Evolutionary conservation across 2,113 vertebrate species (phyloP).

Genomic region (Tauraco erythrolophus): DNA sequence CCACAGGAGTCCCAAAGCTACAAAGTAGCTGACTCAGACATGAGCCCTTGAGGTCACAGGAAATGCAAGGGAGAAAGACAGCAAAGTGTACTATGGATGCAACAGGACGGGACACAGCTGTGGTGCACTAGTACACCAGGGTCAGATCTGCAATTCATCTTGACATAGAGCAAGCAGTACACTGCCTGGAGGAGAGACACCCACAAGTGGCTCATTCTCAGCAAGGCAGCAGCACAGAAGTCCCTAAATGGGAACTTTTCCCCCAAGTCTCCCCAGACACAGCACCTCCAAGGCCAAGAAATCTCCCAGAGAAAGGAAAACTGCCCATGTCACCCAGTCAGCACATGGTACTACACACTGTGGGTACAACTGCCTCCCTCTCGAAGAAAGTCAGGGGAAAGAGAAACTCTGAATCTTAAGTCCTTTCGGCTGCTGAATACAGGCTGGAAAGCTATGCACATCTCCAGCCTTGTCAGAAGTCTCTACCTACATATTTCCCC

Average conservation of each 20-base stretch:
- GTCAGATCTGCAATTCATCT: not conserved
- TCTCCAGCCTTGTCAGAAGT: not conserved
- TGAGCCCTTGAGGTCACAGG: not conserved
- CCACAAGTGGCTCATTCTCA: not conserved
- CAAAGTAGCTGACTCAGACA: not conserved
- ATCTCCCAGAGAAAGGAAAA: not conserved
- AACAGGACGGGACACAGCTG: not conserved
- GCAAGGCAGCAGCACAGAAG: not conserved
- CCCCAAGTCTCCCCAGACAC: not conserved
- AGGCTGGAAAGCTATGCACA: not conserved
- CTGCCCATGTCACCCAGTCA: not conserved
- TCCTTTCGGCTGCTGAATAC: not conserved
- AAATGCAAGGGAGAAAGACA: not conserved
- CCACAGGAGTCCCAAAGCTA: not conserved
- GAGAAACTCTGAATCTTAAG: not conserved
- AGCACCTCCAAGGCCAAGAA: not conserved
- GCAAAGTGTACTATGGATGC: not conserved
- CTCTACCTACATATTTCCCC: not conserved
- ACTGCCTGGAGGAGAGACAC: not conserved
- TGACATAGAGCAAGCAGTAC: not conserved
- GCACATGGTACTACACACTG: not conserved
- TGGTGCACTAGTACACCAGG: not conserved
- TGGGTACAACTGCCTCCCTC: not conserved
- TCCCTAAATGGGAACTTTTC: not conserved
- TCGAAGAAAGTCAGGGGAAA: not conserved